Percentiles rank a stretch among this genome's conserved stretches.
These are phyloP conservation scores for Lutjanus campechanus DNA, from an alignment of 2,797 vertebrate species.

Conservation along the genomic window DNA sequence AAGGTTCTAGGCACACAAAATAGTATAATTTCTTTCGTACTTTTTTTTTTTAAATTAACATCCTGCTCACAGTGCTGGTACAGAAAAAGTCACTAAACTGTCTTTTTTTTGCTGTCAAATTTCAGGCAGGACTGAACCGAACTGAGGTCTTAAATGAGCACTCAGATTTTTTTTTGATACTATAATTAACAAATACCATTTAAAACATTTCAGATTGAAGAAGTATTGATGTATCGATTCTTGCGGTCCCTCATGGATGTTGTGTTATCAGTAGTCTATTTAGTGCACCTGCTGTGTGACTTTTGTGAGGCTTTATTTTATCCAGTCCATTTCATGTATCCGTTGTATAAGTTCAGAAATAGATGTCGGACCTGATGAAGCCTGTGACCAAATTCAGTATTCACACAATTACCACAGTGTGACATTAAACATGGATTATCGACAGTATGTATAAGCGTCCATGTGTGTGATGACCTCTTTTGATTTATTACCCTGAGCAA, in stretches of 20 bases:
- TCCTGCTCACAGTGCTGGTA: too few relatives aligned
- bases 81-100: too few relatives aligned
- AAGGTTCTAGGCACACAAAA: too few relatives aligned
- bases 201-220: too few relatives aligned
- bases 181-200: too few relatives aligned
- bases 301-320: conserved; percentile 14
- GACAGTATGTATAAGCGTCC: neutral
- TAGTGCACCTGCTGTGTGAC: neutral
- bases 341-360: neutral
- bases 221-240: too few relatives aligned
- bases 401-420: conserved; percentile 7
- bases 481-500: conserved; percentile 19
- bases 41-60: too few relatives aligned
- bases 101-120: too few relatives aligned
- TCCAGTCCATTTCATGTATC: neutral
- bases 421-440: conserved; percentile 21
- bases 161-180: too few relatives aligned
- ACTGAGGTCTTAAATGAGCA: too few relatives aligned
- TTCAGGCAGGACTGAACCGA: too few relatives aligned
- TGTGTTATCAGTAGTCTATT: neutral
- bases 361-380: neutral
- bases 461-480: conserved; percentile 11
- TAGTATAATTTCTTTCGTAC: too few relatives aligned
- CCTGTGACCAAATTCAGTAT: conserved; percentile 18
- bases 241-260: neutral